These are phyloP conservation scores for Loris lydekkerianus DNA, from an alignment of 2,797 vertebrate species.

Conservation along the genomic window DNA sequence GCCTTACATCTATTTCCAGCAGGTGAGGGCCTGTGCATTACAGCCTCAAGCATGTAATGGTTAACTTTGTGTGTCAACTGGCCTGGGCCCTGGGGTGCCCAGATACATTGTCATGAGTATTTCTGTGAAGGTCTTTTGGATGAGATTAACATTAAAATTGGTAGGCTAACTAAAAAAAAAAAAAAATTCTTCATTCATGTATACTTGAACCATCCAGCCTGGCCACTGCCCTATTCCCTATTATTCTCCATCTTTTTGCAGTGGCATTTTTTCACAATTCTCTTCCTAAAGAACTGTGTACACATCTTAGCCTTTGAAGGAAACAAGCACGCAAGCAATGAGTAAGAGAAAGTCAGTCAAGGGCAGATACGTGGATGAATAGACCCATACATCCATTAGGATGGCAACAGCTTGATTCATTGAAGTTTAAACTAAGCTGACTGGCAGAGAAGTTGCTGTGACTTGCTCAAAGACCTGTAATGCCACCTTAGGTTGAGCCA, in stretches of 20 bases:
- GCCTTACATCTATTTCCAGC: background rate
- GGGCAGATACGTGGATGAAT: background rate
- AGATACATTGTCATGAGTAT: background rate
- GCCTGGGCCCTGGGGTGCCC: background rate
- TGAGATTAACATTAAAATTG: background rate
- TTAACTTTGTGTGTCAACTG: background rate
- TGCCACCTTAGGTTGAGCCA: constrained; percentile 36
- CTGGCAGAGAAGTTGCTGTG: no score
- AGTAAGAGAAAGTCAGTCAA: constrained; percentile 50
- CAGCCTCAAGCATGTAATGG: background rate
- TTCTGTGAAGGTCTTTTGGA: background rate
- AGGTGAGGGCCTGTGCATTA: background rate
- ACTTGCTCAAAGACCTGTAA: no score
- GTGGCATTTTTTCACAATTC: background rate
- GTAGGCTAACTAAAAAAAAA: background rate
- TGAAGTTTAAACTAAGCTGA: background rate
- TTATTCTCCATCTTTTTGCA: background rate
- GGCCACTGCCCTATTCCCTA: background rate
- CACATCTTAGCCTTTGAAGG: constrained; percentile 38
- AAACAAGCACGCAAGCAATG: constrained; percentile 33
- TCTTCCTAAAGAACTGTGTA: constrained; percentile 29
- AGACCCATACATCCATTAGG: constrained; percentile 7
- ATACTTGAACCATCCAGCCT: background rate
- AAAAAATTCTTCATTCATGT: background rate
- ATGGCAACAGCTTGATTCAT: background rate